Evolutionary conservation across 2,888 invertebrate species (phyloP).

Genomic region (Trilocha varians): DNA sequence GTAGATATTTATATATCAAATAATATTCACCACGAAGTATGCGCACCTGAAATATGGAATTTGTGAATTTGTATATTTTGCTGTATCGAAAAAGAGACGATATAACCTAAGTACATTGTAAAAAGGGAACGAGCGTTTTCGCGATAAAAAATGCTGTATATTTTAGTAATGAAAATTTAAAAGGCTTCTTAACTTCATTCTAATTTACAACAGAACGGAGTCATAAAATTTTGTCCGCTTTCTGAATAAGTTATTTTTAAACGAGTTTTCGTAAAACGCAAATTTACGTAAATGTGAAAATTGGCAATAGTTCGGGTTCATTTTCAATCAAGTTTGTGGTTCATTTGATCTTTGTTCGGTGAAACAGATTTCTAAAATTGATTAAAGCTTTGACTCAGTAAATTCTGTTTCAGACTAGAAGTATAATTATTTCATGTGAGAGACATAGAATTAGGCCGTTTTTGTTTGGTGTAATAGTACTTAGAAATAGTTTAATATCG

Average conservation of each 20-base stretch:
- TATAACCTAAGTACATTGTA: neutral
- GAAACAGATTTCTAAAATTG: neutral
- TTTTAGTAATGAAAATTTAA: neutral
- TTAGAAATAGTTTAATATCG: too few species aligned
- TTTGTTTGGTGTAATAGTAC: too few species aligned
- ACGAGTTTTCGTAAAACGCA: neutral
- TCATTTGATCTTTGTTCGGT: neutral
- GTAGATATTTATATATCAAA: too few species aligned
- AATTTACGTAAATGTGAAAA: neutral
- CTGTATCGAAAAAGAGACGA: neutral
- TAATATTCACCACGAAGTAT: too few species aligned
- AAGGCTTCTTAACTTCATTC: neutral
- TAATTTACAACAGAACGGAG: neutral
- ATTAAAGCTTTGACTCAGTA: neutral
- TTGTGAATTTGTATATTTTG: too few species aligned
- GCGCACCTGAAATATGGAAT: too few species aligned
- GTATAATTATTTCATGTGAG: neutral
- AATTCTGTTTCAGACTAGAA: neutral
- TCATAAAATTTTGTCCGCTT: neutral
- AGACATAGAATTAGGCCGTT: neutral
- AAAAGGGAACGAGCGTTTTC: neutral
- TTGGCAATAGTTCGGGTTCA: neutral
- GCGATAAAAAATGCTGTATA: neutral
- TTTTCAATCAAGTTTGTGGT: neutral
- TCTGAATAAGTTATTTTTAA: too few species aligned